Evolutionary conservation across 2,888 invertebrate genomes (phyloP).

Genomic region (Tachina fera): DNA sequence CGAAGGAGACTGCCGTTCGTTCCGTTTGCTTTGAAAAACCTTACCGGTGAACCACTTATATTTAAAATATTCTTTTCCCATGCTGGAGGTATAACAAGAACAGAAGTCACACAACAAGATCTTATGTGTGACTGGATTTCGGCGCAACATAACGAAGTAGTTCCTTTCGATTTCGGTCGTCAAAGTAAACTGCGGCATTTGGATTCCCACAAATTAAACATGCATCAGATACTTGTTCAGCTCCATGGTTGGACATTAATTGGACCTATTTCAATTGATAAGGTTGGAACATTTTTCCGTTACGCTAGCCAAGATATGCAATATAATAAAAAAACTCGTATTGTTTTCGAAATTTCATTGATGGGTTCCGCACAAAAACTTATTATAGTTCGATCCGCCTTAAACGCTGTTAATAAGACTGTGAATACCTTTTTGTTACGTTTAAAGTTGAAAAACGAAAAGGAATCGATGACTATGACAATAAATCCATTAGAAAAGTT

Average conservation of each 20-base stretch:
- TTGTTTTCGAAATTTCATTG: conserved; percentile 95
- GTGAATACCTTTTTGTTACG: conserved; percentile 89
- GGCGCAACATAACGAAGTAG: conserved; percentile 89
- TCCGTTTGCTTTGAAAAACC: conserved; percentile 96
- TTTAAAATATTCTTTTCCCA: conserved; percentile 93
- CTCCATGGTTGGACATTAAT: conserved; percentile 95
- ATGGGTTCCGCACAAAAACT: conserved; percentile 97
- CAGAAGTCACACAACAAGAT: conserved; percentile 78
- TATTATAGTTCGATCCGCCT: conserved; percentile 92
- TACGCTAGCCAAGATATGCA: conserved; percentile 83
- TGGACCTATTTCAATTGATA: conserved; percentile 96
- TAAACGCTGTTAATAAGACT: conserved; percentile 91
- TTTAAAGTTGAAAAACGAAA: conserved; percentile 84
- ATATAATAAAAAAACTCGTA: conserved; percentile 86
- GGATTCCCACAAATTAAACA: conserved; percentile 89
- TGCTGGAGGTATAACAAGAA: conserved; percentile 85
- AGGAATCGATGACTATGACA: conserved; percentile 49
- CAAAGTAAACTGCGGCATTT: conserved; percentile 88
- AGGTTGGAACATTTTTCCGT: conserved; percentile 97
- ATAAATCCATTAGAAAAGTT: conserved; percentile 85
- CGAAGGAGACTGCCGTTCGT: conserved; percentile 94
- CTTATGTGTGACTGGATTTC: conserved; percentile 86
- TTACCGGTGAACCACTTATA: conserved; percentile 93
- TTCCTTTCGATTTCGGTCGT: conserved; percentile 93
- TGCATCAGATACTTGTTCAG: conserved; percentile 94